Evolutionary conservation across 2,888 invertebrate genomes (phyloP), one percentile per base, ranked within the genome.

Genomic region (Helicoverpa assulta): DNA sequence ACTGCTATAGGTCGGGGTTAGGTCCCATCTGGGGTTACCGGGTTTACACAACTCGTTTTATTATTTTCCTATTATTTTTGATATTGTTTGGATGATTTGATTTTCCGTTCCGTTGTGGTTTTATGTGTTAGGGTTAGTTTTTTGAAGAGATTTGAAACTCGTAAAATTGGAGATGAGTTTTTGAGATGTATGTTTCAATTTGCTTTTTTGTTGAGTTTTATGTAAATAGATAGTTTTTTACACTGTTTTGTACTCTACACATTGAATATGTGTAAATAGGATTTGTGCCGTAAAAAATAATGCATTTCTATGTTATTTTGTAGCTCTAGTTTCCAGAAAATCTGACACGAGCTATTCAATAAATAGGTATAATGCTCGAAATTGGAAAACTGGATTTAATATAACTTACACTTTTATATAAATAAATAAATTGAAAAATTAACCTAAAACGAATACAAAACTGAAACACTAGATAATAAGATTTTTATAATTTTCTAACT

Each of bases 11-110:
- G 62, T 70, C 76, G 84, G 84, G 82, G 73, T 82, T 85, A 84
- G 81, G 81, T 85, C 84, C 73, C 58, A 43, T 65, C 77, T 51
- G 12, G 73, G 26, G 26, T 26, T 3, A 26, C 26, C 26, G 26
- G 26, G 81, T 80, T 80, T 81, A 86, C 87, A 86, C 83, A 85
- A 77, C 77, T 66, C 81, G 85, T 89, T 91, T 90, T 90, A 90
- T 92, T 89, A 90, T 89, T 91, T 90, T 91, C 86, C 85, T 89
- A 90, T 88, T 87, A 89, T 88, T 84, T 87, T 78, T 78, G 80
- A 74, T 83, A 72, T 70, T 73, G 73, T 69, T 68, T 53, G 10
- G 40, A 59, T 70, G 78, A 83, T 83, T 81, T 81, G 86, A 85
- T 86, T 83, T 84, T 79, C 81, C 70, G 73, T 77, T 83, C 47